Base-by-base conservation (phyloP, 2,113 vertebrate genomes). In the Chloropsis hardwickii region DNA sequence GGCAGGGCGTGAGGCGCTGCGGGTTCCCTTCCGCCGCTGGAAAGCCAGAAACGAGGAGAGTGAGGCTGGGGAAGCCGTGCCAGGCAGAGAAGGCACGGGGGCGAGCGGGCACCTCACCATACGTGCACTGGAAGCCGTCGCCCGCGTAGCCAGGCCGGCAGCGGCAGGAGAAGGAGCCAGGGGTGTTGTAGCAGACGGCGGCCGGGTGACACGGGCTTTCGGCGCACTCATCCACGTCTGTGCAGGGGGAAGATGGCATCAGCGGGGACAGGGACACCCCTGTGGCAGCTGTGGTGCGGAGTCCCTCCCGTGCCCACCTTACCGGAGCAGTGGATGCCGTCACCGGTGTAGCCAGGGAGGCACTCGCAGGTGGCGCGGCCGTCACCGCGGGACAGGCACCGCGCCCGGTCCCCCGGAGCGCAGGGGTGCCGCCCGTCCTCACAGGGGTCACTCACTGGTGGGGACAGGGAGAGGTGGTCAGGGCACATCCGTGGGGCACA, bases 81-180 rank as follows among this genome's bases (percentile, higher is more conserved):
- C 1, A 6, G 80, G 53, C 42, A 31, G 3, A 15, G 53, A 21
- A 0, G 17, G 54, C 5, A 1, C 0, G 2, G n/a, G 4, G 28
- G 6, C 0, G 25, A n/a, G 65, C 0, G 2, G 28, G 18, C n/a
- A 33, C 72, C 98, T 95, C 95, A 99, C 99, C 98, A 1, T 91
- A 93, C 4, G 91, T 74, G 87, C 99, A 99, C 57, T 98, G 97
- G 97, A 99, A 98, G 78, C 99, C 99, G 5, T 99, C 98, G 0
- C 99, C 99, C 0, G 92, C 92, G 33, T 98, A 99, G 6, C 98
- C 98, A 0, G 97, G 90, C 39, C 81, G 96, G 97, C 99, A 99
- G 29, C 3, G 98, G 95, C 99, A 99, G 42, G 98, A 97, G 97
- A 99, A 99, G 88, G 99, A 99, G 86, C 99, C 95, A 0, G 44